phyloP scores from a whole-genome alignment of 2,797 vertebrate genomes.

The Xenopus petersii region DNA sequence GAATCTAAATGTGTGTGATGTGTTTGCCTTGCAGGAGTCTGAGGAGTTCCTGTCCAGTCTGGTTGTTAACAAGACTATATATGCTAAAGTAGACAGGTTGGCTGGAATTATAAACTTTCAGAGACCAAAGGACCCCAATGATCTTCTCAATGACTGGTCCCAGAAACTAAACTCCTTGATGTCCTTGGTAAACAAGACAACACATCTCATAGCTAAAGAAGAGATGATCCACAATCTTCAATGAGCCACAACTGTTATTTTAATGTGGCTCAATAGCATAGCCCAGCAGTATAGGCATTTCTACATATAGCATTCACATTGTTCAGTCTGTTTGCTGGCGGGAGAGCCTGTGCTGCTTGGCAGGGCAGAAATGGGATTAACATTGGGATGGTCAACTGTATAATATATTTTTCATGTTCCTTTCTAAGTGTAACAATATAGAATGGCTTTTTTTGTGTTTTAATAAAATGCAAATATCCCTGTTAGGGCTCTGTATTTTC shows the following conservation, averaged over 20 bases:
- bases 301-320: background rate
- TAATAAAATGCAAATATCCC: too few species aligned
- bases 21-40: constrained; percentile 74
- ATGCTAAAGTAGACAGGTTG: constrained; percentile 93
- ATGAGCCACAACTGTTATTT: constrained; percentile 60
- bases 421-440: constrained; percentile 5
- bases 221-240: constrained; percentile 98
- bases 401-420: constrained; percentile 21
- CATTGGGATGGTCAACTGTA: constrained; percentile 4
- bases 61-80: constrained; percentile 97
- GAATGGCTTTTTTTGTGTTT: background rate
- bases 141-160: constrained; percentile 97
- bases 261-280: background rate
- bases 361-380: background rate
- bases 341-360: background rate
- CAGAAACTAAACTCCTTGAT: constrained; percentile 98
- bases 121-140: constrained; percentile 96
- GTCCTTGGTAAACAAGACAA: constrained; percentile 98
- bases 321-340: too few species aligned
- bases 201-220: constrained; percentile 97
- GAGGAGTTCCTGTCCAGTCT: constrained; percentile 93
- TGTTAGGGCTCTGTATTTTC: too few species aligned
- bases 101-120: constrained; percentile 99
- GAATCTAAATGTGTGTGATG: too few species aligned
- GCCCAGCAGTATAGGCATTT: background rate